These are phyloP conservation scores for Chrysoperla carnea DNA, from an alignment of 1,140 invertebrate species.

Conservation along the genomic window DNA sequence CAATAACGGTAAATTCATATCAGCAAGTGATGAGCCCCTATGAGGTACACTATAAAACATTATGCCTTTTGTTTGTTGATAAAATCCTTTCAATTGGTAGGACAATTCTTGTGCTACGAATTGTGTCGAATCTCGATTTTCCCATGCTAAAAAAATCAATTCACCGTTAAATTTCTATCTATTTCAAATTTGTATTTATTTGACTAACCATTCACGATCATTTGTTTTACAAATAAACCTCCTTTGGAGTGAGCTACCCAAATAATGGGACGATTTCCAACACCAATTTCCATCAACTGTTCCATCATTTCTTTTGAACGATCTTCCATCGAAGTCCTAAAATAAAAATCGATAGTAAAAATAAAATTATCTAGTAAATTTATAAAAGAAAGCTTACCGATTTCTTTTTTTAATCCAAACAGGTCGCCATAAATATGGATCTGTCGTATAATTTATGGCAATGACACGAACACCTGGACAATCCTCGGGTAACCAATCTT, in stretches of 20 bases:
- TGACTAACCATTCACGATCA: constrained; percentile 32
- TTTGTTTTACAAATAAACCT: constrained; percentile 52
- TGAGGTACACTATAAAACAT: constrained; percentile 62
- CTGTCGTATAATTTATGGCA: constrained; percentile 51
- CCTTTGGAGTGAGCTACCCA: constrained; percentile 59
- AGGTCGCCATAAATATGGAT: constrained; percentile 46
- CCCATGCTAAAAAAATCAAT: constrained; percentile 14
- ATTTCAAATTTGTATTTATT: not conserved
- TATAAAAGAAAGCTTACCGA: constrained; percentile 22
- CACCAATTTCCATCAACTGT: constrained; percentile 32
- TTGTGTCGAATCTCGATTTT: constrained; percentile 6
- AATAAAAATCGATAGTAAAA: constrained; percentile 5
- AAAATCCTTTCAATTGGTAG: constrained; percentile 17
- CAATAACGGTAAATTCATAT: constrained; percentile 41
- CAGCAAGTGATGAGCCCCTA: constrained; percentile 44
- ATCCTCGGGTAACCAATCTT: constrained; percentile 46
- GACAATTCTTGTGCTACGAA: not conserved
- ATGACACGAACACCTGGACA: constrained; percentile 45
- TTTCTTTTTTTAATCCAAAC: constrained; percentile 42
- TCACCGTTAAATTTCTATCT: no score
- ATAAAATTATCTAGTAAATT: not conserved
- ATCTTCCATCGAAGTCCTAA: constrained; percentile 32
- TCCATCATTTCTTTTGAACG: constrained; percentile 45
- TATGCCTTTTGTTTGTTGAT: constrained; percentile 33
- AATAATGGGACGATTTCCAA: constrained; percentile 41